A percentile compares a stretch with the other conserved stretches of the same genome.
These are phyloP conservation scores for Acomys russatus DNA, from an alignment of 2,797 vertebrate genomes.

Conservation along the genomic window DNA sequence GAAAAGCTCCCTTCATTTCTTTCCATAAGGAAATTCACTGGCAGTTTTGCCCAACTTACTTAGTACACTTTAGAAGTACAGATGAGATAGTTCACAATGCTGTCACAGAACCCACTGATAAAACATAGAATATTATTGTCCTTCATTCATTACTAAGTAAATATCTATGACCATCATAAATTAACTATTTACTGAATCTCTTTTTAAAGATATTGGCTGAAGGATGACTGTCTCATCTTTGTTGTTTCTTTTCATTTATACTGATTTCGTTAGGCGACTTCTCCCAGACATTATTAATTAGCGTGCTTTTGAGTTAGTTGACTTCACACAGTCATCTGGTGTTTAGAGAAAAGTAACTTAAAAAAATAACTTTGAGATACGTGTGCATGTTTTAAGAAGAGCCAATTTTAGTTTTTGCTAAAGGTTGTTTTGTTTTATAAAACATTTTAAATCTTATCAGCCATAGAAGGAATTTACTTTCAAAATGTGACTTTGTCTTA, in stretches of 20 bases:
- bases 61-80: neutral
- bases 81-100: neutral
- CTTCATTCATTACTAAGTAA: neutral
- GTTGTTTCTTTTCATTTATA: conserved; percentile 21
- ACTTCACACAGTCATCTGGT: neutral
- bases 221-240: neutral
- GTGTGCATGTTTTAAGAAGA: conserved; percentile 20
- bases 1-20: neutral
- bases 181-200: neutral
- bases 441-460: neutral
- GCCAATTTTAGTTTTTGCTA: conserved; percentile 12
- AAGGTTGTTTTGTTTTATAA: neutral
- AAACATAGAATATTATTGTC: neutral
- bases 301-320: neutral
- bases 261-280: neutral
- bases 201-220: neutral
- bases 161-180: neutral
- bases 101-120: neutral
- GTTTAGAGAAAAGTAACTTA: conserved; percentile 21
- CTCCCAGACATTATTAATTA: neutral
- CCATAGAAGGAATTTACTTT: neutral
- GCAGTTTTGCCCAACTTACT: neutral
- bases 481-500: neutral
- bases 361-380: conserved; percentile 37
- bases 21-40: neutral